These are phyloP conservation scores for Torymus auratus DNA, from an alignment of 2,888 invertebrate genomes.

Conservation along the genomic window DNA sequence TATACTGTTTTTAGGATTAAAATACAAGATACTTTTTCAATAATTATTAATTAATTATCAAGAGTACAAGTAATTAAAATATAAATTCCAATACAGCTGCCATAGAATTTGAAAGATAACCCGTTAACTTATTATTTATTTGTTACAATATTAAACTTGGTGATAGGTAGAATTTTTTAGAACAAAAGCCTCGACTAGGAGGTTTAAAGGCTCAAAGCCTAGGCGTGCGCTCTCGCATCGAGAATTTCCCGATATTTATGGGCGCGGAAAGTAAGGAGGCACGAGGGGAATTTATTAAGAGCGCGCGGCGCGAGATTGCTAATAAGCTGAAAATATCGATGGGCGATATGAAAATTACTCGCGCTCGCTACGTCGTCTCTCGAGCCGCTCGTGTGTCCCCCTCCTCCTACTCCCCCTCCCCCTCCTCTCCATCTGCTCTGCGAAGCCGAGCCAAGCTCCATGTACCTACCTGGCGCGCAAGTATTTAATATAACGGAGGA, in stretches of 20 bases:
- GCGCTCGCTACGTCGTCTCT: conserved; percentile 34
- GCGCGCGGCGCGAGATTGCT: conserved; percentile 56
- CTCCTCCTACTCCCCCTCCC: neutral
- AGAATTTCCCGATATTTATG: conserved; percentile 55
- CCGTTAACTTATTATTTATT: no score
- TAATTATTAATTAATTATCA: no score
- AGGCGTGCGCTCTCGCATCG: conserved; percentile 26
- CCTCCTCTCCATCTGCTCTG: neutral
- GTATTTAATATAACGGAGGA: conserved; percentile 61
- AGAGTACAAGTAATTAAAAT: no score
- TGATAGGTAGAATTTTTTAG: neutral
- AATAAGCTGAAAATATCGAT: conserved; percentile 61
- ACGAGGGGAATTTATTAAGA: conserved; percentile 58
- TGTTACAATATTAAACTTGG: neutral
- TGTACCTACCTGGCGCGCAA: conserved; percentile 57
- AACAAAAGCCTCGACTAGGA: neutral
- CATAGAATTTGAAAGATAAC: no score
- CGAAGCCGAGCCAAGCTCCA: neutral
- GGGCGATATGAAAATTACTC: conserved; percentile 58
- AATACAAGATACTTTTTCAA: no score
- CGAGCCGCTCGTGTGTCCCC: neutral
- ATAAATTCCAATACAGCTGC: no score
- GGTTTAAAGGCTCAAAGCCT: conserved; percentile 5
- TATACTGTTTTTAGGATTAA: no score
- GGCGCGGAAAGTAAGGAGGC: conserved; percentile 44